These are phyloP conservation scores for Brachystomella parvula DNA, from an alignment of 1,140 invertebrate genomes.

Conservation along the genomic window DNA sequence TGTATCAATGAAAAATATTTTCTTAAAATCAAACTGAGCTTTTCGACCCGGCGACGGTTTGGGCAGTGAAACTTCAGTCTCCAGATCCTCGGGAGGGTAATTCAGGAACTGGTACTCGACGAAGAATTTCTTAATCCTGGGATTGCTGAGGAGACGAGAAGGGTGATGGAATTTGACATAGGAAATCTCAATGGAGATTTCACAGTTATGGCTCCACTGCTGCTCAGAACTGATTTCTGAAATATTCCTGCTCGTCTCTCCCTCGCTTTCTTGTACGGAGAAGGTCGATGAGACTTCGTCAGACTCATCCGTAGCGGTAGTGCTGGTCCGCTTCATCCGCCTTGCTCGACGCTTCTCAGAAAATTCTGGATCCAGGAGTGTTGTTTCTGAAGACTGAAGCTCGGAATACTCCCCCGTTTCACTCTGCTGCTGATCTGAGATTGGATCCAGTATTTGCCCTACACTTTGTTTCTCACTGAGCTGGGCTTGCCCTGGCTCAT, in stretches of 20 bases:
- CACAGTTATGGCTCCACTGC: not conserved
- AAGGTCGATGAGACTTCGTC: not conserved
- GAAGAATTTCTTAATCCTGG: constrained; percentile 18
- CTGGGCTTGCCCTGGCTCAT: not conserved
- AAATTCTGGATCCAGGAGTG: not conserved
- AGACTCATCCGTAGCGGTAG: not conserved
- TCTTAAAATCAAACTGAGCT: constrained; percentile 19
- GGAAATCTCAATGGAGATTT: constrained; percentile 15
- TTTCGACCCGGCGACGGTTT: constrained; percentile 21
- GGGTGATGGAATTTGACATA: constrained; percentile 7
- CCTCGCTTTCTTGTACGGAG: not conserved
- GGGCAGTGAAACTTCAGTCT: constrained; percentile 9
- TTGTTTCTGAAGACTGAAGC: not conserved
- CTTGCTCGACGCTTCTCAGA: not conserved
- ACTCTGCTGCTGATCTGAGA: not conserved
- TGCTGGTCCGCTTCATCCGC: not conserved
- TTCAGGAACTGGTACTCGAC: constrained; percentile 18
- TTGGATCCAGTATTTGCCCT: not conserved
- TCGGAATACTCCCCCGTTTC: no score
- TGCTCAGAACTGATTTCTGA: constrained; percentile 3
- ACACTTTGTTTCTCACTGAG: not conserved
- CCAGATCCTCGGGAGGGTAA: constrained; percentile 18
- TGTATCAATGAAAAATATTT: constrained; percentile 21
- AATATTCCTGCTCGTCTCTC: constrained; percentile 6
- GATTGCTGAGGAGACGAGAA: constrained; percentile 3